Percentiles rank a stretch among this genome's conserved stretches.
Evolutionary conservation across 1,140 invertebrate species (phyloP).

Genomic region (Cyclargus thomasi): DNA sequence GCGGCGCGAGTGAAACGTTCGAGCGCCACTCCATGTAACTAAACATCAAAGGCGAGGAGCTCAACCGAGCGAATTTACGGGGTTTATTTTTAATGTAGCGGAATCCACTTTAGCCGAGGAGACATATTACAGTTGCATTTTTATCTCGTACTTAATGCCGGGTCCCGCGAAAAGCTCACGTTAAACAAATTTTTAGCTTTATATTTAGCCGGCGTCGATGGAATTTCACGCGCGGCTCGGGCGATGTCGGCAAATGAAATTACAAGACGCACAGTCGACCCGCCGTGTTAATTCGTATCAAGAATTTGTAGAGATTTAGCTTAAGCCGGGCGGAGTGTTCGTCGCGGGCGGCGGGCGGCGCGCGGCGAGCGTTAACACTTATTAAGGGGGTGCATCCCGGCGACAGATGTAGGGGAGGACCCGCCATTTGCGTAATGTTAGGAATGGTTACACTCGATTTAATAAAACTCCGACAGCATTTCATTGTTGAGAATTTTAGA

Average conservation of each 20-base stretch:
- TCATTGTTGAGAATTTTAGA: conserved; percentile 72
- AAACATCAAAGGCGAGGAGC: conserved; percentile 2
- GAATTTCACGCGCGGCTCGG: conserved; percentile 26
- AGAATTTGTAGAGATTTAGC: conserved; percentile 75
- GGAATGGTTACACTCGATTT: conserved; percentile 75
- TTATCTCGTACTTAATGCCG: not conserved
- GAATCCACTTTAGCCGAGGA: conserved; percentile 2
- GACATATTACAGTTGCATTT: not conserved
- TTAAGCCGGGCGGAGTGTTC: conserved; percentile 61
- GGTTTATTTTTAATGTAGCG: conserved; percentile 1
- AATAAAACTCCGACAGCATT: conserved; percentile 74
- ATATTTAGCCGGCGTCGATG: conserved; percentile 2
- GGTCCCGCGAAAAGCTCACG: not conserved
- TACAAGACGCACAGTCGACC: conserved; percentile 59
- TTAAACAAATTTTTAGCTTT: not conserved
- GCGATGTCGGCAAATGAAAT: conserved; percentile 62
- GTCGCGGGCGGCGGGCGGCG: conserved; percentile 57
- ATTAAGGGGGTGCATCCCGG: conserved; percentile 73
- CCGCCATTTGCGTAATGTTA: conserved; percentile 72
- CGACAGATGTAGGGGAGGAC: conserved; percentile 73
- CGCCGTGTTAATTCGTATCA: conserved; percentile 72
- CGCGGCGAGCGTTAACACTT: conserved; percentile 71
- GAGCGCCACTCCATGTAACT: not conserved
- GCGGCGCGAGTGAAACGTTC: not conserved
- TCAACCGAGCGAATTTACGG: not conserved